phyloP scores from a whole-genome alignment of 2,797 vertebrate species.

The Brotogeris chrysoptera region DNA sequence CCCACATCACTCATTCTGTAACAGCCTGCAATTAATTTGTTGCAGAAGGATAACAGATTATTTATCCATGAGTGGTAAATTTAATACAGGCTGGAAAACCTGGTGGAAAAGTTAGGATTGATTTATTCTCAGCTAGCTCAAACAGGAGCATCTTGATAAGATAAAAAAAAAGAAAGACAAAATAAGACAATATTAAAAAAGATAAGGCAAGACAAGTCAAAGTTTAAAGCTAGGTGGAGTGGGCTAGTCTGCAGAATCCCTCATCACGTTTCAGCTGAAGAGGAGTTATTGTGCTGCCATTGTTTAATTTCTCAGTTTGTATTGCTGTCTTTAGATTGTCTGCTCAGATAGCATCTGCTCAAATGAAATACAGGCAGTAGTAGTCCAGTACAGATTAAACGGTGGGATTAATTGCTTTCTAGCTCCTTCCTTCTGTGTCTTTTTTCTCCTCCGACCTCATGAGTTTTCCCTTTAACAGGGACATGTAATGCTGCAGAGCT shows the following conservation, averaged over 20 bases:
- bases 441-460: not conserved
- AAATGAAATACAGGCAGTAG: not conserved
- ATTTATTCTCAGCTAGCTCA: not conserved
- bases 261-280: not conserved
- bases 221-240: not conserved
- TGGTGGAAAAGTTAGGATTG: slow-evolving; percentile 19
- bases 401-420: not conserved
- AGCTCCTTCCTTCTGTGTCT: not conserved
- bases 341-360: not conserved
- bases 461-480: not conserved
- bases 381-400: not conserved
- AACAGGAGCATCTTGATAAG: not conserved
- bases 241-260: not conserved
- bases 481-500: not conserved
- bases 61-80: slow-evolving; percentile 27
- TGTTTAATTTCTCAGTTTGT: not conserved
- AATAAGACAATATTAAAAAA: not conserved
- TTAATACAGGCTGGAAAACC: slow-evolving; percentile 30
- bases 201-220: not conserved
- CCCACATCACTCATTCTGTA: slow-evolving; percentile 63
- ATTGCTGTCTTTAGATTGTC: not conserved
- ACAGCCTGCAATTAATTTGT: slow-evolving; percentile 57
- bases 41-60: slow-evolving; percentile 52
- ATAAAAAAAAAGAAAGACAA: not conserved
- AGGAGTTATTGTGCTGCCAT: not conserved